Conservation (phyloP, 2,113 vertebrate genomes). For the Castor canadensis region DNA sequence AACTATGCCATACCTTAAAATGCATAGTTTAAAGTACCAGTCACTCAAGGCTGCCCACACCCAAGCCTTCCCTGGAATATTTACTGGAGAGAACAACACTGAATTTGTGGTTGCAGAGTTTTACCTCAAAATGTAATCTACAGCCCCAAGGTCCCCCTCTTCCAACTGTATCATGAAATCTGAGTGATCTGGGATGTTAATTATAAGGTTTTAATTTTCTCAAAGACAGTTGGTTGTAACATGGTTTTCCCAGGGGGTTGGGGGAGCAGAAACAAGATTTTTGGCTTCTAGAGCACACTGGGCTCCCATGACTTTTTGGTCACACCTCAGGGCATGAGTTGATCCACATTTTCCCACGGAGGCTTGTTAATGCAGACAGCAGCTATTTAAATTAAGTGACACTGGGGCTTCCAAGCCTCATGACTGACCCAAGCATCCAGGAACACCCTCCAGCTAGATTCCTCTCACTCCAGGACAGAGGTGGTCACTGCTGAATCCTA, state of each 20-base stretch:
- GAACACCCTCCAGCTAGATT: not conserved
- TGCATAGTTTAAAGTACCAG: conserved; percentile 11
- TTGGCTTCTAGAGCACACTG: not conserved
- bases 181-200: conserved; percentile 58
- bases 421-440: not conserved
- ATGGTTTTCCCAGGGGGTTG: not conserved
- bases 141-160: conserved; percentile 10
- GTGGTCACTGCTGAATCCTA: not conserved
- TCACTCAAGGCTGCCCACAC: not conserved
- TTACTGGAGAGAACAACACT: not conserved
- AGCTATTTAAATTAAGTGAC: not conserved
- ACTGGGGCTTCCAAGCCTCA: too few relatives aligned
- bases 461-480: not conserved
- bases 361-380: not conserved
- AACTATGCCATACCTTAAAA: conserved; percentile 39
- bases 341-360: not conserved
- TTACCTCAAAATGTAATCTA: conserved; percentile 65
- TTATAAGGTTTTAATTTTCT: conserved; percentile 53
- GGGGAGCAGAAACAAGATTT: not conserved
- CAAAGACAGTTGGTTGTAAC: conserved; percentile 43
- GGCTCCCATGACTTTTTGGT: not conserved
- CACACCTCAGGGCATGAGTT: not conserved
- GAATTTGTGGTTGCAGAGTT: conserved; percentile 45
- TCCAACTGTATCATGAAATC: conserved; percentile 58
- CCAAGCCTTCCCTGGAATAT: conserved; percentile 30